Evolutionary conservation across 2,113 vertebrate genomes (phyloP), one percentile per base, ranked within the genome.

Genomic region (Gymnogyps californianus): DNA sequence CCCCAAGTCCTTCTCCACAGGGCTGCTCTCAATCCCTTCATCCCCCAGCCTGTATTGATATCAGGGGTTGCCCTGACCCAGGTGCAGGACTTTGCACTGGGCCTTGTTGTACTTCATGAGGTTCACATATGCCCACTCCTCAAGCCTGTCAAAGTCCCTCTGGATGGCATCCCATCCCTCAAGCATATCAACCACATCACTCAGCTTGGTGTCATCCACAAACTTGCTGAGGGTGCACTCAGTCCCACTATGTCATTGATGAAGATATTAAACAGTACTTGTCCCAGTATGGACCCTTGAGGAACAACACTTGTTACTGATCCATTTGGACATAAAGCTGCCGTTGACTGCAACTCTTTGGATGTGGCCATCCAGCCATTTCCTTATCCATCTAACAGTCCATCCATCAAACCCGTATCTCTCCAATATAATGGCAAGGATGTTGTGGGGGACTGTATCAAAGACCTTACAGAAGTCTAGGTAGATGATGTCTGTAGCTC

Each of bases 271-370:
- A 61, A 51, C 11, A 52, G 13, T 32, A 22, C 13, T 16, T 3
- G 16, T 66, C 26, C 46, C 22, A 51, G 6, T 32, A n/a, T 0
- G 0, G 10, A 55, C 10, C 34, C 8, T 22, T 57, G 21, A 40
- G 16, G 16, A 7, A 57, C 22, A 20, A 8, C 31, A 4, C 38
- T 65, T 34, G 5, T 54, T 58, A 32, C 19, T 64, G 47, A 52
- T 85, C 22, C 29, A 49, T 29, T n/a, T 47, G 16, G 46, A 71
- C 11, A 15, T 34, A 61, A 28, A 71, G 21, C 18, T 8, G 38
- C 38, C 38, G 1, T 61, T 76, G 46, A 12, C 10, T 46, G 52
- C 13, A 46, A 31, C 11, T 55, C 5, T 1, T 22, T 16, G 10
- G 25, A 46, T 57, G 18, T 5, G 2, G 3, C 29, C 40, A 70